Conservation (phyloP, 2,888 invertebrate genomes). For the Hipparchia semele region DNA sequence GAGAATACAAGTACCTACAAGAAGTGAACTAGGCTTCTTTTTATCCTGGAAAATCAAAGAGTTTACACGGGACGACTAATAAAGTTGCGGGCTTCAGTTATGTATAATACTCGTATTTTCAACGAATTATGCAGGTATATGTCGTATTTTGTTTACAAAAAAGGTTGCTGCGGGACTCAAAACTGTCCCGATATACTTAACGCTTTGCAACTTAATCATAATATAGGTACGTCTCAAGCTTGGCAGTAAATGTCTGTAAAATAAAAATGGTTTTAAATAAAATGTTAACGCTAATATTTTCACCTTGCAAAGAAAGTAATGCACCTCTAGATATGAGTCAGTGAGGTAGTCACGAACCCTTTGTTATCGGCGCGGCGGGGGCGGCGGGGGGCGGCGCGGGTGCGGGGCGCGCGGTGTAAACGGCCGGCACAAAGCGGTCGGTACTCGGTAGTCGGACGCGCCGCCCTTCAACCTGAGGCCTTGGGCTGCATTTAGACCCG, state of each 20-base stretch:
- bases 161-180: too few relatives aligned
- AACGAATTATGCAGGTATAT: too few relatives aligned
- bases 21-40: too few relatives aligned
- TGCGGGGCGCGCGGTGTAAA: constrained; percentile 60
- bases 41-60: too few relatives aligned
- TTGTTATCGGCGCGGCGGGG: constrained; percentile 62
- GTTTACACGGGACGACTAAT: too few relatives aligned
- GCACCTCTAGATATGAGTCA: constrained; percentile 61
- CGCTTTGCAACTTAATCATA: neutral
- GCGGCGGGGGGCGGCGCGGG: constrained; percentile 23
- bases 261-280: neutral
- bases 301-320: constrained; percentile 48
- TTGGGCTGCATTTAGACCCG: constrained; percentile 80
- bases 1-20: too few relatives aligned
- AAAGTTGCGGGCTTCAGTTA: too few relatives aligned
- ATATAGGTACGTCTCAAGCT: neutral
- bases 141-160: too few relatives aligned
- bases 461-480: constrained; percentile 78
- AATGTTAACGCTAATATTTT: constrained; percentile 36
- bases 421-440: constrained; percentile 64
- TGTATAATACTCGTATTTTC: too few relatives aligned
- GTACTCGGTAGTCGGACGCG: constrained; percentile 69
- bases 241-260: neutral
- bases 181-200: too few relatives aligned
- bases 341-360: constrained; percentile 65